phyloP scores from a whole-genome alignment of 2,113 vertebrate genomes.

The Grammomys surdaster region DNA sequence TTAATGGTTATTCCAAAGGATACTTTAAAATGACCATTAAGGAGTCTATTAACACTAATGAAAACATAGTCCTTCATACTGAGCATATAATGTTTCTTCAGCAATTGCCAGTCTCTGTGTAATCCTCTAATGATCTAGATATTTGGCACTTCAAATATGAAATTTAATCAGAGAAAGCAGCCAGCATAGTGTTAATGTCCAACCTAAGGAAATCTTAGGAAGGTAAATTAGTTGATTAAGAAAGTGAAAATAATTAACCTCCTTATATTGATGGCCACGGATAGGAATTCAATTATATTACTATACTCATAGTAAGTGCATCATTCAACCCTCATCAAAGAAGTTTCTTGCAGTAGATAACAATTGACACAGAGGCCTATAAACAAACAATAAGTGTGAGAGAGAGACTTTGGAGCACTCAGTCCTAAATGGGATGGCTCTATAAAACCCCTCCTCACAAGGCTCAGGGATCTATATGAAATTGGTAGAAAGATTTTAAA shows the following conservation, averaged over 20 bases:
- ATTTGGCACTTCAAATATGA: slow-evolving; percentile 7
- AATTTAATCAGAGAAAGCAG: neutral
- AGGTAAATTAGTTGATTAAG: neutral
- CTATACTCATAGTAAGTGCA: neutral
- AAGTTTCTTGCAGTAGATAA: neutral
- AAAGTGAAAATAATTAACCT: neutral
- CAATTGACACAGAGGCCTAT: neutral
- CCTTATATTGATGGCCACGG: neutral
- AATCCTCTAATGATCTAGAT: neutral
- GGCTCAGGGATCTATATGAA: neutral
- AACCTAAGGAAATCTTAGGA: slow-evolving; percentile 9
- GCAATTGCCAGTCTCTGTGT: neutral
- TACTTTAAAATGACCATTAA: neutral
- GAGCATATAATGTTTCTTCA: neutral
- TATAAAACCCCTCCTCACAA: neutral
- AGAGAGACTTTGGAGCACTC: neutral
- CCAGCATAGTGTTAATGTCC: neutral
- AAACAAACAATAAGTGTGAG: neutral
- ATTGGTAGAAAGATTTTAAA: neutral
- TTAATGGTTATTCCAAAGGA: neutral
- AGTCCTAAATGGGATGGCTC: neutral
- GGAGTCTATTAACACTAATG: neutral
- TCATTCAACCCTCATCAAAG: no score
- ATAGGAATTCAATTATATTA: neutral
- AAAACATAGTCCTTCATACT: neutral